Percentiles rank a stretch among this genome's conserved stretches.
Evolutionary conservation across 2,888 invertebrate species (phyloP).

Genomic region (Globia sparganii): DNA sequence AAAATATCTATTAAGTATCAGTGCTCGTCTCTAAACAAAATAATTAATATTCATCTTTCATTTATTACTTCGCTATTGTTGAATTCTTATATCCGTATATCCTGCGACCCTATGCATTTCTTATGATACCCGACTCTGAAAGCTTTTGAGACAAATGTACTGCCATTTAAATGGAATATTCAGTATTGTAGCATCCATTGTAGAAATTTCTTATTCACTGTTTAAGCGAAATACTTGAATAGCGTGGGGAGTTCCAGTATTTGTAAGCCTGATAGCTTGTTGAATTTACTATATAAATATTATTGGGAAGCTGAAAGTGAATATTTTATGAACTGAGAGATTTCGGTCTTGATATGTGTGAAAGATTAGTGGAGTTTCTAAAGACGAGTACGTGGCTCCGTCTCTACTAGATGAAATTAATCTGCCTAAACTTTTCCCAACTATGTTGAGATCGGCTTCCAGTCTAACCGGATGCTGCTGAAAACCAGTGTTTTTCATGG

Average conservation of each 20-base stretch:
- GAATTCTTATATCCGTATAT: conserved; percentile 75
- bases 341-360: background rate
- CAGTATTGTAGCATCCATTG: conserved; percentile 84
- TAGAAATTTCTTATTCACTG: conserved; percentile 85
- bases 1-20: background rate
- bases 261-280: conserved; percentile 56
- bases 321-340: background rate
- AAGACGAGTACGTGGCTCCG: background rate
- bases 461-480: too few species aligned
- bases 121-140: conserved; percentile 81
- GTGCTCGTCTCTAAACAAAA: conserved; percentile 3
- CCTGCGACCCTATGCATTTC: conserved; percentile 83
- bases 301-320: conserved; percentile 19
- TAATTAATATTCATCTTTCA: conserved; percentile 48
- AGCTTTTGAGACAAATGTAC: conserved; percentile 86
- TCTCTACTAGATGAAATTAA: too few species aligned
- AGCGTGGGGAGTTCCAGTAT: conserved; percentile 69
- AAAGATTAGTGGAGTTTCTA: background rate
- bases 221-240: conserved; percentile 80
- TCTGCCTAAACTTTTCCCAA: too few species aligned
- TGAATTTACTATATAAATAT: conserved; percentile 19
- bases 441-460: too few species aligned
- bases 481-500: too few species aligned
- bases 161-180: conserved; percentile 87
- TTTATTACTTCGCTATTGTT: conserved; percentile 63